These are phyloP conservation scores for Epsilonema sp. DNA, from an alignment of 2,888 invertebrate species.

Conservation along the genomic window DNA sequence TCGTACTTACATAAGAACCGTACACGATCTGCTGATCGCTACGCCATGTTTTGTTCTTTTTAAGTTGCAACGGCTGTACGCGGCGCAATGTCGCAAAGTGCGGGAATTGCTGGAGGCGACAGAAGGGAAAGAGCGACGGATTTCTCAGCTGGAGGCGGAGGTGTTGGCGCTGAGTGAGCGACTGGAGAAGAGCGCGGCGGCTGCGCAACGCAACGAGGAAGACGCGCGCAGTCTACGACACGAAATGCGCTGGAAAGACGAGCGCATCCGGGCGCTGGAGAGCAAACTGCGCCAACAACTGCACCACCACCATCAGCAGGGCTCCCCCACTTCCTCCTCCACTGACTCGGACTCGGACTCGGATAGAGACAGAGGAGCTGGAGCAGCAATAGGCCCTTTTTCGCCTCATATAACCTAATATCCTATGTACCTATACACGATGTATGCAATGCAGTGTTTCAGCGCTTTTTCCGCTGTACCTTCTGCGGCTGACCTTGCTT, in stretches of 20 bases:
- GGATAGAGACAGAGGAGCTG: no score
- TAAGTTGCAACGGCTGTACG: constrained; percentile 28
- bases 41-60: constrained; percentile 3
- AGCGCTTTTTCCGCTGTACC: neutral
- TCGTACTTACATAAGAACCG: no score
- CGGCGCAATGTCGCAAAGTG: constrained; percentile 28
- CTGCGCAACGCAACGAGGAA: constrained; percentile 14
- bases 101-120: constrained; percentile 27
- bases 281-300: no score
- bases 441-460: no score
- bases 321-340: no score
- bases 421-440: no score
- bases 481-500: no score
- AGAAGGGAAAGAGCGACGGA: constrained; percentile 27
- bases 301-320: no score
- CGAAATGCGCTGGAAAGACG: constrained; percentile 20
- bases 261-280: constrained; percentile 15
- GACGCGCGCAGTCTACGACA: constrained; percentile 15
- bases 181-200: constrained; percentile 11
- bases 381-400: neutral
- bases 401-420: no score
- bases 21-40: neutral
- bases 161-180: constrained; percentile 13
- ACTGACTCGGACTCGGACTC: no score
- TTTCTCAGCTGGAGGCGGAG: constrained; percentile 30